Percentiles rank a stretch among this genome's conserved stretches.
phyloP scores from a whole-genome alignment of 2,113 vertebrate species.

The Amazona guildingii region DNA sequence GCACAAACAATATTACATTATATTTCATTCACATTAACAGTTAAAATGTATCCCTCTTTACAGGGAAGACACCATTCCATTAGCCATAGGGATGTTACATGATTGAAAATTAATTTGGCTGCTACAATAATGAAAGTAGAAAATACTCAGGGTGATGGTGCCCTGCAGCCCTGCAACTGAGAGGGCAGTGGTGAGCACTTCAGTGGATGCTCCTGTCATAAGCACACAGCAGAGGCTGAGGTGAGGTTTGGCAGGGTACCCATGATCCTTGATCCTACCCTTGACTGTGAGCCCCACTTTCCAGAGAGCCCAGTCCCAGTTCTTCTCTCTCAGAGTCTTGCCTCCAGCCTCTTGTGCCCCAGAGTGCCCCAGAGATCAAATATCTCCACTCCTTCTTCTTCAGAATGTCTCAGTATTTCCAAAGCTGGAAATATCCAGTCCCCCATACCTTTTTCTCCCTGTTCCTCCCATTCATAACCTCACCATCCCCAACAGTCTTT shows the following conservation, averaged over 20 bases:
- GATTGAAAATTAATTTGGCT: not conserved
- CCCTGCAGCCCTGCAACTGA: not conserved
- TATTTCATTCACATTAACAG: not conserved
- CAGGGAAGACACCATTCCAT: not conserved
- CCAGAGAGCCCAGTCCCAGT: rapidly evolving
- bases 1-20: not conserved
- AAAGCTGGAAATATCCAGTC: not conserved
- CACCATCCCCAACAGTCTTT: not conserved
- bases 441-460: not conserved
- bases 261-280: not conserved
- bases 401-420: not conserved
- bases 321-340: not conserved
- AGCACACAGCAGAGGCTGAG: not conserved
- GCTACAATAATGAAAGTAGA: not conserved
- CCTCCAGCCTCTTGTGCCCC: not conserved
- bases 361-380: not conserved
- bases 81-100: not conserved
- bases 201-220: not conserved
- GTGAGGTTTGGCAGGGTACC: not conserved
- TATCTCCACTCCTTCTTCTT: not conserved
- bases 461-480: not conserved
- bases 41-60: not conserved
- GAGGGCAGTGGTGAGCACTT: not conserved
- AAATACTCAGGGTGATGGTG: rapidly evolving
- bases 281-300: not conserved